Conservation (phyloP, 2,888 invertebrate species). For the Orchesella flavescens region DNA sequence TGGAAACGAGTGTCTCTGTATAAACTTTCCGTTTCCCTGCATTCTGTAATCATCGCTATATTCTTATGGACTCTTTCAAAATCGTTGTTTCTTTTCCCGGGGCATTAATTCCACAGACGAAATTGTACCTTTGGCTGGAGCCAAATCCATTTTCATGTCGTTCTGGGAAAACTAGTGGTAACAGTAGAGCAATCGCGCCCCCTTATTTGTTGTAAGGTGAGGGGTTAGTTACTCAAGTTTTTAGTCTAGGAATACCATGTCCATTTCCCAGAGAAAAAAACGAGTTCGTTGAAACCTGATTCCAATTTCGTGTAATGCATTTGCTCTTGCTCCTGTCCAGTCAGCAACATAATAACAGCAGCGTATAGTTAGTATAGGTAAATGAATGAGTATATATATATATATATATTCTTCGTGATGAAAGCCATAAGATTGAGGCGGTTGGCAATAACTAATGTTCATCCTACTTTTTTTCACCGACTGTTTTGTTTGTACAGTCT, state of each 20-base stretch:
- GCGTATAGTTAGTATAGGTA: too few relatives aligned
- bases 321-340: not conserved
- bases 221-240: not conserved
- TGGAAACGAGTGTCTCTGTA: slow-evolving; percentile 30
- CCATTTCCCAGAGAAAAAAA: not conserved
- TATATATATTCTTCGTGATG: too few relatives aligned
- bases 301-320: not conserved
- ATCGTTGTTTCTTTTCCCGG: slow-evolving; percentile 53
- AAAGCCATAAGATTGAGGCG: not conserved
- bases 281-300: slow-evolving; percentile 6
- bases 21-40: not conserved
- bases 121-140: slow-evolving; percentile 39
- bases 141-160: slow-evolving; percentile 13
- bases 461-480: too few relatives aligned
- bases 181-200: not conserved
- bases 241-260: too few relatives aligned
- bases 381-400: not conserved
- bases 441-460: not conserved
- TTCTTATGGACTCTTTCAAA: slow-evolving; percentile 23
- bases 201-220: not conserved
- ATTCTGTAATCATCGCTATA: not conserved
- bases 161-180: slow-evolving; percentile 8
- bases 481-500: too few relatives aligned
- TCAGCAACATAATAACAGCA: too few relatives aligned
- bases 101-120: slow-evolving; percentile 55